Evolutionary conservation across 2,888 invertebrate genomes (phyloP).

Genomic region (Cataglyphis rosenhaueri): DNA sequence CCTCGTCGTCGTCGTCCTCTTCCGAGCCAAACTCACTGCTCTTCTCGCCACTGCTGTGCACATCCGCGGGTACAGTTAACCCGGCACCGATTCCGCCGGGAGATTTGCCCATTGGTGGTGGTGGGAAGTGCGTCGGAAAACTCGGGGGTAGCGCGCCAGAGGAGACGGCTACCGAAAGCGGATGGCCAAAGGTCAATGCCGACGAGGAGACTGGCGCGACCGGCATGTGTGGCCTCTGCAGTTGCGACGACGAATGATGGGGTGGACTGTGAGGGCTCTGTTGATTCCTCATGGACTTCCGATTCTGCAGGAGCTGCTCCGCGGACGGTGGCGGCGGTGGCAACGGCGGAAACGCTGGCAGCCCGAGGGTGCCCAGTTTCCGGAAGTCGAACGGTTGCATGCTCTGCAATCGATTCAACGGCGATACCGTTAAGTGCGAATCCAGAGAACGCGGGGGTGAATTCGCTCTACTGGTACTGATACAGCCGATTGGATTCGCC

Average conservation of each 20-base stretch:
- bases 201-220: constrained; percentile 82
- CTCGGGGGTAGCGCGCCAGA: constrained; percentile 82
- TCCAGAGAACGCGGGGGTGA: constrained; percentile 88
- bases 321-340: constrained; percentile 77
- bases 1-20: constrained; percentile 88
- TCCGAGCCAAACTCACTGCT: constrained; percentile 87
- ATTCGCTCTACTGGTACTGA: constrained; percentile 86
- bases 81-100: constrained; percentile 68
- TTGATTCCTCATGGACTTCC: constrained; percentile 78
- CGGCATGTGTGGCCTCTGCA: constrained; percentile 80
- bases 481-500: constrained; percentile 69
- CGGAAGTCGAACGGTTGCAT: constrained; percentile 98
- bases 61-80: constrained; percentile 75
- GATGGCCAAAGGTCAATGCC: constrained; percentile 81
- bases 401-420: constrained; percentile 95
- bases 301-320: constrained; percentile 76
- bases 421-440: constrained; percentile 88
- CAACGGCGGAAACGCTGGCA: constrained; percentile 87
- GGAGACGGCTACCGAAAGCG: constrained; percentile 81
- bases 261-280: constrained; percentile 83
- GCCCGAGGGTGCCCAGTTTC: constrained; percentile 89
- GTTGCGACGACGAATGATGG: constrained; percentile 76
- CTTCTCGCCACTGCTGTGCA: constrained; percentile 83
- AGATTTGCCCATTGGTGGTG: constrained; percentile 80
- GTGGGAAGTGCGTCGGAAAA: constrained; percentile 82